A percentile compares a stretch with the other conserved stretches of the same genome.
phyloP scores from a whole-genome alignment of 2,888 invertebrate genomes.

The Tridacna gigas region DNA sequence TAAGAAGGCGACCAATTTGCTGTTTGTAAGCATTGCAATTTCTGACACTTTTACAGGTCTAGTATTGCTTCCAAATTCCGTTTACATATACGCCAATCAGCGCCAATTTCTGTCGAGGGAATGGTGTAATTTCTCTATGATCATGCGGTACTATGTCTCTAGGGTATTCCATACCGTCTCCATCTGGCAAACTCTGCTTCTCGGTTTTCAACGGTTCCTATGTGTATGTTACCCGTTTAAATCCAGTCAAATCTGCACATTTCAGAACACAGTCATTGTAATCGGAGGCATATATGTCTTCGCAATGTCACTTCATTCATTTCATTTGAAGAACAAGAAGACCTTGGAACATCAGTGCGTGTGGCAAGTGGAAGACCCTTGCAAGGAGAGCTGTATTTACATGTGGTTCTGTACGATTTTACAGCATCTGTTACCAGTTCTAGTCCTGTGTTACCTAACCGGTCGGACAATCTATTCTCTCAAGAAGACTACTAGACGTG shows the following conservation, averaged over 20 bases:
- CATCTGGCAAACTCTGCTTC: conserved; percentile 67
- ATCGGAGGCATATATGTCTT: conserved; percentile 56
- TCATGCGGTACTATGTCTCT: conserved; percentile 48
- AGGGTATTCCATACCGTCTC: conserved; percentile 68
- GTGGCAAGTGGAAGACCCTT: conserved; percentile 49
- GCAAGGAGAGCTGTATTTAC: conserved; percentile 52
- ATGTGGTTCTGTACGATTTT: conserved; percentile 51
- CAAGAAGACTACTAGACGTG: conserved; percentile 29
- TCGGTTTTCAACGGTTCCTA: conserved; percentile 65
- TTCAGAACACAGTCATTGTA: conserved; percentile 58
- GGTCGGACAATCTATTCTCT: conserved; percentile 40
- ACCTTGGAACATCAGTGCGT: conserved; percentile 21
- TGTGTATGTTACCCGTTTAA: conserved; percentile 71
- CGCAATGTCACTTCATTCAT: conserved; percentile 58
- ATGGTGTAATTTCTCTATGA: conserved; percentile 48
- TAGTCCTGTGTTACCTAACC: conserved; percentile 42
- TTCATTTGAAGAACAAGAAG: conserved; percentile 49
- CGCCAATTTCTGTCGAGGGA: conserved; percentile 1
- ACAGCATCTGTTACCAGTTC: conserved; percentile 47
- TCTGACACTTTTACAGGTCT: conserved; percentile 54
- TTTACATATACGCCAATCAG: conserved; percentile 39
- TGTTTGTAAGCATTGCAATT: conserved; percentile 55
- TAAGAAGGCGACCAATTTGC: conserved; percentile 43
- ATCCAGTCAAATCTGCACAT: conserved; percentile 61
- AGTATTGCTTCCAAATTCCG: conserved; percentile 47